Evolutionary conservation across 2,888 invertebrate species (phyloP).

Genomic region (Phlogophora meticulosa): DNA sequence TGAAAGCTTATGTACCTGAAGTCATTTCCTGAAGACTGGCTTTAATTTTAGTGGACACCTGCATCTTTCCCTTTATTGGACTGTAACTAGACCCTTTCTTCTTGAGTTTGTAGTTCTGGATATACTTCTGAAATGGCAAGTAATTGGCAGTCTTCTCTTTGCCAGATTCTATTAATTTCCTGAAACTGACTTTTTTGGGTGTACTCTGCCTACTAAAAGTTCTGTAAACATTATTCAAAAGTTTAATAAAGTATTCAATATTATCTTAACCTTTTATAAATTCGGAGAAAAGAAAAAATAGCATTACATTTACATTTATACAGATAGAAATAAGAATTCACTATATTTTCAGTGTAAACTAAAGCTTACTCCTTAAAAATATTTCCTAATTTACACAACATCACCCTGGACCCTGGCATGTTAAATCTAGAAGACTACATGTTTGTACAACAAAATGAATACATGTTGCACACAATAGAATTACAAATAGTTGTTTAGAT

Average conservation of each 20-base stretch:
- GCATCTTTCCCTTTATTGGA: conserved; percentile 83
- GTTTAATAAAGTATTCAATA: conserved; percentile 3
- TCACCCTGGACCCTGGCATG: conserved; percentile 6
- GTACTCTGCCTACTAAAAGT: conserved; percentile 86
- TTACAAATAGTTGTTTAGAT: background rate
- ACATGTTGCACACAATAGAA: background rate
- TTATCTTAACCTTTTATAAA: background rate
- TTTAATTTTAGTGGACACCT: conserved; percentile 81
- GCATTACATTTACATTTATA: conserved; percentile 17
- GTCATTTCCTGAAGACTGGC: conserved; percentile 80
- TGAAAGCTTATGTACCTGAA: conserved; percentile 75
- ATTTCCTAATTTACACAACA: conserved; percentile 16
- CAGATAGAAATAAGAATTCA: conserved; percentile 12
- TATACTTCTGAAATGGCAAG: conserved; percentile 92
- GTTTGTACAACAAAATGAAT: background rate
- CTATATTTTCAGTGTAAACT: background rate
- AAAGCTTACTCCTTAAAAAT: conserved; percentile 4
- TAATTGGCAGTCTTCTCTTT: conserved; percentile 90
- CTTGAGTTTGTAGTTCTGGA: conserved; percentile 85
- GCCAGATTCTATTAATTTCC: conserved; percentile 86
- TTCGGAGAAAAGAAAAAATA: background rate
- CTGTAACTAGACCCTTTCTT: conserved; percentile 83
- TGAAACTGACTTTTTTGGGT: conserved; percentile 87
- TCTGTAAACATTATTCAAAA: conserved; percentile 66
- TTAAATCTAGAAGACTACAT: conserved; percentile 26